Conservation (phyloP, 2,888 invertebrate genomes). For the Lasioglossum pauxillum region DNA sequence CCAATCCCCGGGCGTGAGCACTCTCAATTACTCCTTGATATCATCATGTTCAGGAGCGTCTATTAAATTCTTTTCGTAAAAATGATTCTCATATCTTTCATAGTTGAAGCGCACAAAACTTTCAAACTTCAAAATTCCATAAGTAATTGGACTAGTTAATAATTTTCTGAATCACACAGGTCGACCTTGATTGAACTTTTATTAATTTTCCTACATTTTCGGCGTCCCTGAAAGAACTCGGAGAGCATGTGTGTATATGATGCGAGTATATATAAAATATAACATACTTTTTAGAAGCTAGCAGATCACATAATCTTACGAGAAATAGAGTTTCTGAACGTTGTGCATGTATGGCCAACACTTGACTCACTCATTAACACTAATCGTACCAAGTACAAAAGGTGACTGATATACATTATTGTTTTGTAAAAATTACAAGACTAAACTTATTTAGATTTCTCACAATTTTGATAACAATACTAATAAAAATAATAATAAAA, state of each 20-base stretch:
- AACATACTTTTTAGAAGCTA: slow-evolving; percentile 52
- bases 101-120: background rate
- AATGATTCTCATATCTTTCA: background rate
- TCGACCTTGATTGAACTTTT: slow-evolving; percentile 1
- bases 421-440: too few relatives aligned
- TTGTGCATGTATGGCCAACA: slow-evolving; percentile 26
- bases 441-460: too few relatives aligned
- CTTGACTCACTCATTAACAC: background rate
- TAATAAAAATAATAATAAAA: too few relatives aligned
- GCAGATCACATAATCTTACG: slow-evolving; percentile 55
- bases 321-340: slow-evolving; percentile 48
- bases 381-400: too few relatives aligned
- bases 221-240: slow-evolving; percentile 33
- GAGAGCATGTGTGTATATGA: slow-evolving; percentile 25
- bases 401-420: too few relatives aligned
- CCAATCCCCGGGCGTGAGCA: too few relatives aligned
- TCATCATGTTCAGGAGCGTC: background rate
- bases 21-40: too few relatives aligned
- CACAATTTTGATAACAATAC: too few relatives aligned
- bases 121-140: background rate
- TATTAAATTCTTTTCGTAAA: background rate
- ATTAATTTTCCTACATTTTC: slow-evolving; percentile 11
- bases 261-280: slow-evolving; percentile 47
- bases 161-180: background rate
- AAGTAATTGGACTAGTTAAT: background rate